phyloP scores from a whole-genome alignment of 2,113 vertebrate genomes.

The Ctenodactylus gundi region DNA sequence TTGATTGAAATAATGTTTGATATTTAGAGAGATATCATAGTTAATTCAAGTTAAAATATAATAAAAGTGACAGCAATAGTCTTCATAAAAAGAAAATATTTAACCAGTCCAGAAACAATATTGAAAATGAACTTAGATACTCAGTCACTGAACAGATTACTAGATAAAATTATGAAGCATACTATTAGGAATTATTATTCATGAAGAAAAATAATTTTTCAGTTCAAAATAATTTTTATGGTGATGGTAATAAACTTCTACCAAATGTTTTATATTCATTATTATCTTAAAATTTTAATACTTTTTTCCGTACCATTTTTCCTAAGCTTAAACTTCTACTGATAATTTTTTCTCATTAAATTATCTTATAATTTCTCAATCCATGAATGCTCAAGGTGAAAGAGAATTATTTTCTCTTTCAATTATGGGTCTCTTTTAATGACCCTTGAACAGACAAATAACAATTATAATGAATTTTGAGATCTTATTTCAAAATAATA shows the following conservation, averaged over 20 bases:
- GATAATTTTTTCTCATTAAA: constrained; percentile 21
- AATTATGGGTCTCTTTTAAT: not conserved
- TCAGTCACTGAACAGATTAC: not conserved
- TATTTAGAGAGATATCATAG: not conserved
- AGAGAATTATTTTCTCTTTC: not conserved
- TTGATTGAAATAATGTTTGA: not conserved
- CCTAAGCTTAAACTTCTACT: constrained; percentile 5
- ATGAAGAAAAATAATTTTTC: not conserved
- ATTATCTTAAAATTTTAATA: not conserved
- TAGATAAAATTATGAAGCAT: not conserved
- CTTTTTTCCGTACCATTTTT: not conserved
- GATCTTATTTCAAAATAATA: not conserved
- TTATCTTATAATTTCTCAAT: not conserved
- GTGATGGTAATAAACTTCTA: not conserved
- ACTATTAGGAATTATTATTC: not conserved
- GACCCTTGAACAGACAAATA: not conserved
- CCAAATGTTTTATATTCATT: not conserved
- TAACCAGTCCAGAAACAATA: not conserved
- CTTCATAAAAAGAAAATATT: not conserved
- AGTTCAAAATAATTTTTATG: constrained; percentile 5
- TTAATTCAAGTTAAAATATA: not conserved
- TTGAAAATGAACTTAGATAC: not conserved
- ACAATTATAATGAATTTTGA: constrained; percentile 3
- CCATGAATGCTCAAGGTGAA: constrained; percentile 16
- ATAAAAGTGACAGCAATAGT: not conserved